phyloP scores from a whole-genome alignment of 2,113 vertebrate species.

The Orcinus orca region DNA sequence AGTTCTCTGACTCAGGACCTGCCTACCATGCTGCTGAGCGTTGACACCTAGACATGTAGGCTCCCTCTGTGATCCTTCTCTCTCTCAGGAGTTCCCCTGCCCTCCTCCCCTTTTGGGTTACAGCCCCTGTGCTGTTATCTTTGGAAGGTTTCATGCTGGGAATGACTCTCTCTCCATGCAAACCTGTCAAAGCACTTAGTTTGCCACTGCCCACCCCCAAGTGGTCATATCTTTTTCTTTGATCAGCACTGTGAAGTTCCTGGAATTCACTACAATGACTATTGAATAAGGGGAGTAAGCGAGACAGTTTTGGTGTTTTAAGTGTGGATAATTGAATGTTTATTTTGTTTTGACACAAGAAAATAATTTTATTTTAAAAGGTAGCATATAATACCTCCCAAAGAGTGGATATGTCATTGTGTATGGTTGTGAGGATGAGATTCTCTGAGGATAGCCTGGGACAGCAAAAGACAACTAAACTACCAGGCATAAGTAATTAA shows the following conservation, averaged over 20 bases:
- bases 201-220: neutral
- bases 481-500: neutral
- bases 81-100: neutral
- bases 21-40: neutral
- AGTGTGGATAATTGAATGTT: neutral
- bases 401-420: neutral
- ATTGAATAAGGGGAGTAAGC: neutral
- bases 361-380: neutral
- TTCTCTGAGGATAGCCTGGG: neutral
- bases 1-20: neutral
- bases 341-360: neutral
- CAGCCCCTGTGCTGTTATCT: neutral
- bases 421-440: neutral
- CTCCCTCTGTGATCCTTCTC: fast-evolving
- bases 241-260: neutral
- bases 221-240: neutral
- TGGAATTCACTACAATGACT: neutral
- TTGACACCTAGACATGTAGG: neutral
- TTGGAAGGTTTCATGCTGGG: neutral
- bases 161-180: neutral
- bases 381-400: neutral
- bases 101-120: neutral
- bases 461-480: neutral
- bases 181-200: neutral
- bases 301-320: neutral